These are phyloP conservation scores for Piaya cayana DNA, from an alignment of 2,113 vertebrate genomes.

Conservation along the genomic window DNA sequence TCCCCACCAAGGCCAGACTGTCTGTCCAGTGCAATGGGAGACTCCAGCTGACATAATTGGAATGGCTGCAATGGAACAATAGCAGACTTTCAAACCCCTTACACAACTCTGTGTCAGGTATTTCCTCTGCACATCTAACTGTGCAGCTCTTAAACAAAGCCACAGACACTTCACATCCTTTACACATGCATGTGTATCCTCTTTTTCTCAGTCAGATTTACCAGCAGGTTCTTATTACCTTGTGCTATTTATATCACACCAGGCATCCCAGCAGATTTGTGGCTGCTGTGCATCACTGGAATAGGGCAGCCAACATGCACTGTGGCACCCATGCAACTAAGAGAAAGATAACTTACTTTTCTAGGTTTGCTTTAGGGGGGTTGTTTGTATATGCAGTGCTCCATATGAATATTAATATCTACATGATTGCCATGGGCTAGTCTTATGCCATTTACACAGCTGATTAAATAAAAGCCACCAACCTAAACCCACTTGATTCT, in stretches of 20 bases:
- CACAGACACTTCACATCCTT: not conserved
- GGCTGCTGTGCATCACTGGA: not conserved
- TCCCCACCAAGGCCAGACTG: not conserved
- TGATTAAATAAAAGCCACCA: not conserved
- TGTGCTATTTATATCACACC: not conserved
- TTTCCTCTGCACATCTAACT: not conserved
- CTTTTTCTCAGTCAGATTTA: not conserved
- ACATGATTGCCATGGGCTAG: not conserved
- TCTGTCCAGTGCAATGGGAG: not conserved
- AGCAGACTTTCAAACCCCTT: not conserved
- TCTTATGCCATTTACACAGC: not conserved
- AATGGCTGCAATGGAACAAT: rapidly evolving
- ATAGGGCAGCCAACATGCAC: not conserved
- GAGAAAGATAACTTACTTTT: not conserved
- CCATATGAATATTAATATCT: not conserved
- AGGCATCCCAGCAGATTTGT: not conserved
- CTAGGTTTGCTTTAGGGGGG: not conserved
- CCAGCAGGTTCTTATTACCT: not conserved
- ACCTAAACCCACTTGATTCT: not conserved
- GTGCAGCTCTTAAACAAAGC: not conserved
- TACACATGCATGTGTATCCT: too few species aligned
- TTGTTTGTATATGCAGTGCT: not conserved
- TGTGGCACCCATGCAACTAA: not conserved
- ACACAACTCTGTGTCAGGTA: not conserved
- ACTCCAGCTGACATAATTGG: not conserved